Base-by-base conservation (phyloP, 2,797 vertebrate genomes). In the Anolis apletophallus region DNA sequence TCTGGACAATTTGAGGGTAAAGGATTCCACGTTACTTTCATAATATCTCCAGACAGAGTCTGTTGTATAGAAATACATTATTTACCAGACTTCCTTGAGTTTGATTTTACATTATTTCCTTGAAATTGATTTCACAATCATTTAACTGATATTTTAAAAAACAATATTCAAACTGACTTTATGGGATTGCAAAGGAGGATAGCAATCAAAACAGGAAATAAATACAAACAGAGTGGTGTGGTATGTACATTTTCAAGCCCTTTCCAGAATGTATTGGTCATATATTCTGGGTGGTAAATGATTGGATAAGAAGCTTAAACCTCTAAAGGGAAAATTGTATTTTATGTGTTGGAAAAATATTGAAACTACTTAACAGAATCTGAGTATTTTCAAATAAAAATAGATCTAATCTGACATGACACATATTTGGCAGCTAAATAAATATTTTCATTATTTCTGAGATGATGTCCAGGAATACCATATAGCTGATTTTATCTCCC, bases 381-480 rank as follows among this genome's bases (percentile, higher is more conserved):
- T 77, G 26, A 64, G n/a, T 26, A 6, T n/a, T 7, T 57, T 82
- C 29, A 23, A 12, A 12, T 14, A 32, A 71, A 36, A 29, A 40
- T 40, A 82, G 21, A 72, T 72, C 5, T 57, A 82, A 72, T 32
- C 68, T 26, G 11, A 52, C 5, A 29, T 84, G 57, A 61, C 19
- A 67, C 29, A 34, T 36, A 81, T 13, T 36, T 83, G 57, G 6
- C 40, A 50, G 16, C 29, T 34, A 29, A 75, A 61, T 76, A 32
- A 75, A 50, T 84, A 64, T 64, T 75, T 75, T 76, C 40, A 64
- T 52, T n/a, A 29, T 76, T 75, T 67, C 68, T 13, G 57, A 69
- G 23, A 36, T 36, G 4, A 54, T 52, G 21, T 29, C 72, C 32
- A 55, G n/a, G 14, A 26, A 52, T 19, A 71, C 23, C 10, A 54